A percentile compares a stretch with the other conserved stretches of the same genome.
Evolutionary conservation across 2,888 invertebrate genomes (phyloP).

Genomic region (Meiosimyza platycephala): DNA sequence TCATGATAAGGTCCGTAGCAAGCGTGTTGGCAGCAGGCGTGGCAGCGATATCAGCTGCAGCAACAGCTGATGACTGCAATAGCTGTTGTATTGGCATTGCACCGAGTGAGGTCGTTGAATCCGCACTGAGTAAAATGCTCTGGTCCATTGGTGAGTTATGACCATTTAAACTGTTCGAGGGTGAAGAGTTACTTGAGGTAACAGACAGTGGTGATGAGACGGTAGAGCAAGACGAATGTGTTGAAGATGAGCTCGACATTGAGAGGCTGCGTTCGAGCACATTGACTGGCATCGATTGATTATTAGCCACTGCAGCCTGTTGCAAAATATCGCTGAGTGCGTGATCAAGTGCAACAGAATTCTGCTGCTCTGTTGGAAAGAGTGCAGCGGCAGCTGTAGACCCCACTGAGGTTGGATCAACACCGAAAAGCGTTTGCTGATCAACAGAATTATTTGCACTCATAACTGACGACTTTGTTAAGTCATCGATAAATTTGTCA

Average conservation of each 20-base stretch:
- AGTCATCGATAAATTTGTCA: conserved; percentile 59
- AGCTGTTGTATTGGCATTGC: conserved; percentile 58
- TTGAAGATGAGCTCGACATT: conserved; percentile 64
- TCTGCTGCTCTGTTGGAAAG: conserved; percentile 43
- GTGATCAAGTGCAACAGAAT: conserved; percentile 57
- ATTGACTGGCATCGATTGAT: conserved; percentile 43
- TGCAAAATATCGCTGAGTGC: conserved; percentile 60
- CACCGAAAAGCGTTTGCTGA: conserved; percentile 50
- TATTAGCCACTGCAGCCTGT: conserved; percentile 46
- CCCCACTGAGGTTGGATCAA: not conserved
- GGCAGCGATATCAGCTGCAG: conserved; percentile 33
- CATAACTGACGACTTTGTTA: conserved; percentile 57
- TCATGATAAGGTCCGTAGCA: conserved; percentile 72
- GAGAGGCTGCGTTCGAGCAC: conserved; percentile 66
- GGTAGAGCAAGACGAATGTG: conserved; percentile 47
- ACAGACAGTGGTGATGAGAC: conserved; percentile 43
- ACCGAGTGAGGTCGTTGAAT: conserved; percentile 62
- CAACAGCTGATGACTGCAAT: conserved; percentile 44
- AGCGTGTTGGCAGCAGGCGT: conserved; percentile 45
- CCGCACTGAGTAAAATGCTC: conserved; percentile 66
- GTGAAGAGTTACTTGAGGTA: conserved; percentile 48
- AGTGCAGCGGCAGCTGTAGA: conserved; percentile 38
- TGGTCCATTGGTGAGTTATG: conserved; percentile 63
- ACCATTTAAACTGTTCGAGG: conserved; percentile 52
- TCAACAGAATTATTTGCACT: conserved; percentile 48